Evolutionary conservation across 2,888 invertebrate genomes (phyloP).

Genomic region (Mesoligia furuncula): DNA sequence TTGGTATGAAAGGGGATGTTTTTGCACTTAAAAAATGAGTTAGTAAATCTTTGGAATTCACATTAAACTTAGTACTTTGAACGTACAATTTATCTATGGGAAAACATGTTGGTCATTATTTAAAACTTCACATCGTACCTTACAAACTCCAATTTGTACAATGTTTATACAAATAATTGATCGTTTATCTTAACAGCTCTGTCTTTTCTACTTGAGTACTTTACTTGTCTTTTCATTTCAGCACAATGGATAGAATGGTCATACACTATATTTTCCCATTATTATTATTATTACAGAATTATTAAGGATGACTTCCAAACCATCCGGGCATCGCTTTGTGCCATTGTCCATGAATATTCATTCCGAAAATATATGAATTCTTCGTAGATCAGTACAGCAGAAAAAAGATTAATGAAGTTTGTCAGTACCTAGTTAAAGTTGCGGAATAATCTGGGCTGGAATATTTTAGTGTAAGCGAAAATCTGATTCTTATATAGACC

Average conservation of each 20-base stretch:
- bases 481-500: background rate
- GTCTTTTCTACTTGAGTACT: background rate
- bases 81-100: background rate
- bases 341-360: constrained; percentile 45
- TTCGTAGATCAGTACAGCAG: constrained; percentile 18
- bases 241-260: background rate
- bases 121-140: background rate
- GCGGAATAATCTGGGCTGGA: constrained; percentile 24
- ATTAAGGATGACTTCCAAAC: background rate
- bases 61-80: background rate
- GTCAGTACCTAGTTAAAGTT: constrained; percentile 28
- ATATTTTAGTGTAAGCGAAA: constrained; percentile 23
- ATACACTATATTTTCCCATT: background rate
- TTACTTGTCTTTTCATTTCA: background rate
- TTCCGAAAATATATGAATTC: constrained; percentile 22
- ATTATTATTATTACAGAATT: background rate
- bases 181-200: background rate
- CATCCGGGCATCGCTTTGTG: constrained; percentile 9
- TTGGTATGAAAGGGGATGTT: background rate
- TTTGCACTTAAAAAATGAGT: background rate
- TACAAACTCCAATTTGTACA: background rate
- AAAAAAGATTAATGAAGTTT: constrained; percentile 57
- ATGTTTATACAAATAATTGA: background rate
- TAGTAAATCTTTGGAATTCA: background rate
- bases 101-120: background rate